Base-by-base conservation (phyloP, 2,888 invertebrate species). In the Palloptera scutellata region DNA sequence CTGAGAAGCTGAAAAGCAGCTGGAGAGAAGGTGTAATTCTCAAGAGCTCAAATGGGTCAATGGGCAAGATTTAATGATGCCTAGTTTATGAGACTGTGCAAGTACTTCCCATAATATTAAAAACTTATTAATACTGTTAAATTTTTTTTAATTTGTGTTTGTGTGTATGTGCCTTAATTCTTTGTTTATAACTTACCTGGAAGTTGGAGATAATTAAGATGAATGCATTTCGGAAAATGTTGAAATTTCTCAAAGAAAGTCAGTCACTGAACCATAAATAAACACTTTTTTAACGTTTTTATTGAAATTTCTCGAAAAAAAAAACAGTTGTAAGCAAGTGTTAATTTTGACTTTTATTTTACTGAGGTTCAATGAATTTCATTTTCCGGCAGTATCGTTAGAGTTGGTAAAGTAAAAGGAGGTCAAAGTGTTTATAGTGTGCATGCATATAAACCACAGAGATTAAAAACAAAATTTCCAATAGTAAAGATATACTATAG, bases 241-340 rank as follows among this genome's bases (percentile, higher is more conserved):
- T 40, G 41, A 57, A 51, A 64, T 13, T 19, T 30, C 17, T 19
- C 12, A 61, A 61, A 51, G 60, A 61, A 61, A 60, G 60, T 66
- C 30, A 60, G 60, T 66, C 30, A 15, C 54, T 53, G 61, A 42
- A 51, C 61, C 55, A 57, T 61, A 60, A 54, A 43, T 54, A 60
- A 53, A 20, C 43, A 12, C 40, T 66, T 45, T 15, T 60, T 13
- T 30, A 30, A 6, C 30, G 11, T 15, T 13, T 48, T 15, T 48
- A 4, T 45, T 20, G 52, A 65, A 60, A 66, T 43, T 57, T 30
- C 51, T 48, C 59, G 64, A 57, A 70, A 72, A 66, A 53, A 67
- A 73, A 72, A 77, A 63, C n/a, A 74, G 71, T 74, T 48, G 6
- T 11, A 48, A 48, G 48, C 11, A 30, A 30, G 30, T 30, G 30